These are phyloP conservation scores for Oreochromis tanganicae DNA, from an alignment of 2,113 vertebrate genomes.

Conservation along the genomic window DNA sequence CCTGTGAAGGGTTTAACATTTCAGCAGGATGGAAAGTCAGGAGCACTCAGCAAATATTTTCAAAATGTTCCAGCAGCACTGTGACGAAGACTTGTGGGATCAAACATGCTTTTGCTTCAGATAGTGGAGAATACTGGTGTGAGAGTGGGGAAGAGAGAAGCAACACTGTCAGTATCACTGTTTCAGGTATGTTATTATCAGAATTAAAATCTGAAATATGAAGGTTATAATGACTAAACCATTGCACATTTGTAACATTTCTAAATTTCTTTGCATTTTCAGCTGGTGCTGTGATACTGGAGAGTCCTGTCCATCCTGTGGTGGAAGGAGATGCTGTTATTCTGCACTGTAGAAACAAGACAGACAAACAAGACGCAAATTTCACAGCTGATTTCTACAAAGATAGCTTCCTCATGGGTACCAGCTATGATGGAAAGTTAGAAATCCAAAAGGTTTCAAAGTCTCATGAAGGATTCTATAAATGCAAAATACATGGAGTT, in stretches of 20 bases:
- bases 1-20: neutral
- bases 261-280: neutral
- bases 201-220: neutral
- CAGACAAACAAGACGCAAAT: neutral
- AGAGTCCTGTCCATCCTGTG: fast-evolving
- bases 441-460: neutral
- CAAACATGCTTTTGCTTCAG: fast-evolving
- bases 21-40: neutral
- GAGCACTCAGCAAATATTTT: fast-evolving
- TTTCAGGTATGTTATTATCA: neutral
- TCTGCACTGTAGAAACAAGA: fast-evolving
- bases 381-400: neutral
- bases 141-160: neutral
- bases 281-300: neutral
- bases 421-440: neutral
- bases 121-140: neutral
- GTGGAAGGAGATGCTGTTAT: fast-evolving
- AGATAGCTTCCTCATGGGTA: fast-evolving
- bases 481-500: neutral
- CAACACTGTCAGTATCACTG: neutral
- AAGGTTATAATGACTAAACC: neutral
- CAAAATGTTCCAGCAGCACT: fast-evolving
- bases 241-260: fast-evolving
- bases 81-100: fast-evolving
- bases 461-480: conserved; percentile 13